Conservation (phyloP, 2,888 invertebrate genomes). For the Leucoptera coffeella region DNA sequence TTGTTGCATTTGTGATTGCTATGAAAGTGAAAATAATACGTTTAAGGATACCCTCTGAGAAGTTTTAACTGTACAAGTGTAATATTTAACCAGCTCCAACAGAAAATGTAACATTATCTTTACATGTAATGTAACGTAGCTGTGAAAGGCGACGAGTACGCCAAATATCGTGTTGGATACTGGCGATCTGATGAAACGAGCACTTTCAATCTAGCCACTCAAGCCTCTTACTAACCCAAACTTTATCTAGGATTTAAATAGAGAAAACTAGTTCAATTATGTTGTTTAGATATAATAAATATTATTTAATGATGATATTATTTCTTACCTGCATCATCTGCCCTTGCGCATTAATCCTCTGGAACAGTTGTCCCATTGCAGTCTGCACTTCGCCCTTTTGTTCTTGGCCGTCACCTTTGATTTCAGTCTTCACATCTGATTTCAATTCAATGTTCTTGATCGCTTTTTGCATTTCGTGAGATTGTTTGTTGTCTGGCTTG, state of each 20-base stretch:
- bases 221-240: too few relatives aligned
- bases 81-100: not conserved
- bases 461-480: slow-evolving; percentile 28
- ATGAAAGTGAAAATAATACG: too few relatives aligned
- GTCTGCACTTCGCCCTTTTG: slow-evolving; percentile 15
- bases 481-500: slow-evolving; percentile 25
- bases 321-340: slow-evolving; percentile 32
- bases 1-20: slow-evolving; percentile 27
- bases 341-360: slow-evolving; percentile 24
- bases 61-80: not conserved
- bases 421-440: slow-evolving; percentile 19
- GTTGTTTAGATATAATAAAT: slow-evolving; percentile 2
- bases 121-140: not conserved
- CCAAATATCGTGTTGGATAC: not conserved
- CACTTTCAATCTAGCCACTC: too few relatives aligned
- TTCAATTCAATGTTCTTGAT: slow-evolving; percentile 33
- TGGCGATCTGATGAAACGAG: too few relatives aligned
- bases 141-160: not conserved
- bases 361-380: slow-evolving; percentile 18
- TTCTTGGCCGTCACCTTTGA: slow-evolving; percentile 17
- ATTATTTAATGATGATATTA: slow-evolving; percentile 1
- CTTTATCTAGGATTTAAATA: too few relatives aligned
- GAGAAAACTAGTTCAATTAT: too few relatives aligned
- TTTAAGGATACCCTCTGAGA: not conserved
- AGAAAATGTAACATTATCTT: too few relatives aligned